Conservation (phyloP, 2,888 invertebrate genomes). For the Hydrotaea cyrtoneurina region DNA sequence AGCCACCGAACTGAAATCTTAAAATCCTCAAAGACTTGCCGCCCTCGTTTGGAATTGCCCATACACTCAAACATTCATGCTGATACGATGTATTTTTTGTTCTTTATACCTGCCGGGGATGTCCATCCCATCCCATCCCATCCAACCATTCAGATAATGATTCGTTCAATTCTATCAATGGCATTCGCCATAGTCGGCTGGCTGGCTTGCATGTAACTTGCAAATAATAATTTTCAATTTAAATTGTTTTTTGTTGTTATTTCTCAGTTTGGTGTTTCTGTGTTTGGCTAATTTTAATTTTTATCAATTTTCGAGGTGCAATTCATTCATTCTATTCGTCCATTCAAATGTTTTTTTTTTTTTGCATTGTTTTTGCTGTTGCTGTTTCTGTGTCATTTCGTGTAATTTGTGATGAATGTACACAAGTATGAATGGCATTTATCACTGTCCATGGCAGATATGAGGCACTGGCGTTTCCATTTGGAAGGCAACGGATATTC, state of each 20-base stretch:
- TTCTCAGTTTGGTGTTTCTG: slow-evolving; percentile 10
- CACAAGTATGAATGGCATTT: neutral
- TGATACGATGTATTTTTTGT: neutral
- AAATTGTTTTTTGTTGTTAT: neutral
- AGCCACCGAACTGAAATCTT: too few relatives aligned
- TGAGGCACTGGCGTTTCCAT: neutral
- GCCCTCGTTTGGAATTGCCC: too few relatives aligned
- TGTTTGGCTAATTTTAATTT: neutral
- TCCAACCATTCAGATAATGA: slow-evolving; percentile 10
- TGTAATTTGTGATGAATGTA: slow-evolving; percentile 21
- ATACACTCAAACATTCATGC: neutral
- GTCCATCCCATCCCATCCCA: too few relatives aligned
- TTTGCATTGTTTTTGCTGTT: neutral
- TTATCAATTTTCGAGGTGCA: slow-evolving; percentile 30
- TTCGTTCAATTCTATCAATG: slow-evolving; percentile 40
- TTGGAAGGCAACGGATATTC: neutral
- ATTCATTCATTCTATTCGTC: slow-evolving; percentile 10
- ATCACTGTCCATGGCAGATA: neutral
- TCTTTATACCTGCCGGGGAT: neutral
- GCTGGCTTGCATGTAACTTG: slow-evolving; percentile 33
- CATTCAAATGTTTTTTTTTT: neutral
- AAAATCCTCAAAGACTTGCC: too few relatives aligned
- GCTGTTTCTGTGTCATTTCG: neutral
- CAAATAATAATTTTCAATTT: slow-evolving; percentile 32
- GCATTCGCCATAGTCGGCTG: neutral